Conservation (phyloP, 2,888 invertebrate species). For the Epirrhoe tristata region DNA sequence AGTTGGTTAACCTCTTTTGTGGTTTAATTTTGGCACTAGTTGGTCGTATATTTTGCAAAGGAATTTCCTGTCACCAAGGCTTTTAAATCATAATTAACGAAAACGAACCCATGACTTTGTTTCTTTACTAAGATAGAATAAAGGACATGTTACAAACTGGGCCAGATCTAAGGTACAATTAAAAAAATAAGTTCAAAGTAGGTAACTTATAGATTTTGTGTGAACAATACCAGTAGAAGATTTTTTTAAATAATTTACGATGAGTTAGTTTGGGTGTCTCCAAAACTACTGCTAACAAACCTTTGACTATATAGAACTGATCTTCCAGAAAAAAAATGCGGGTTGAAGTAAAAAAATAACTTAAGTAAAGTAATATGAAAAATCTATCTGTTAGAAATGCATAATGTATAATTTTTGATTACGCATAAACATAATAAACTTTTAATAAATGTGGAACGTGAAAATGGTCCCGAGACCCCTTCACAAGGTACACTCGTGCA, state of each 20-base stretch:
- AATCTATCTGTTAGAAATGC: background rate
- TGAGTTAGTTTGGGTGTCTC: too few relatives aligned
- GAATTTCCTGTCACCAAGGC: background rate
- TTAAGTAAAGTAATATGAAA: too few relatives aligned
- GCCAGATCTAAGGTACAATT: too few relatives aligned
- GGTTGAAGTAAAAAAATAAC: too few relatives aligned
- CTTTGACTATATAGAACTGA: too few relatives aligned
- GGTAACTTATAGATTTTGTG: too few relatives aligned
- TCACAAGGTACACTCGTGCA: constrained; percentile 30
- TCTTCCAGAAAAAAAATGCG: too few relatives aligned
- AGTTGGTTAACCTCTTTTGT: constrained; percentile 10
- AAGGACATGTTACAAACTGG: too few relatives aligned
- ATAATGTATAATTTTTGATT: background rate
- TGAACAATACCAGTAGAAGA: too few relatives aligned
- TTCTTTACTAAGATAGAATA: background rate
- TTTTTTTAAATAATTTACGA: too few relatives aligned
- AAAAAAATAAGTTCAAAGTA: too few relatives aligned
- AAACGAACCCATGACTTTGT: background rate
- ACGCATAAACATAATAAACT: background rate
- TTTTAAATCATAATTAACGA: background rate
- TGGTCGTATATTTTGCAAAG: background rate
- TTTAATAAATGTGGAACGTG: constrained; percentile 17
- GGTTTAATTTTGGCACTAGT: constrained; percentile 8
- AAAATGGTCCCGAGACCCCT: constrained; percentile 16
- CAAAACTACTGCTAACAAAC: too few relatives aligned